phyloP scores from a whole-genome alignment of 2,797 vertebrate species.

The Brachyalestes nurse region DNA sequence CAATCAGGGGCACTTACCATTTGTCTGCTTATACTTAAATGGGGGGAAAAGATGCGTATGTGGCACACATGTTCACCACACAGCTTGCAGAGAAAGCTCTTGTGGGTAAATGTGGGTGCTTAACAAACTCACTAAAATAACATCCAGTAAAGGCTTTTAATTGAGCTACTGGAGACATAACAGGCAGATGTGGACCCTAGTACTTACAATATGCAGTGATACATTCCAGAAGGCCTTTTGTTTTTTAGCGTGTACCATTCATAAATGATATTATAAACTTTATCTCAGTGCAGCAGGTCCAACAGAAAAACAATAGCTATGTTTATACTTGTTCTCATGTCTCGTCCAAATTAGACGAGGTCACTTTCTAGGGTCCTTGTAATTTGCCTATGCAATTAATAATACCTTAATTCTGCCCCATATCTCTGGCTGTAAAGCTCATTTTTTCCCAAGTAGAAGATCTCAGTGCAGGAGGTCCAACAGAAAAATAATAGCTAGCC shows the following conservation, averaged over 20 bases:
- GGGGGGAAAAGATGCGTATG: slow-evolving; percentile 67
- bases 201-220: not conserved
- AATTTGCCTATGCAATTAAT: slow-evolving; percentile 84
- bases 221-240: not conserved
- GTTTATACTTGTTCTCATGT: slow-evolving; percentile 68
- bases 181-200: not conserved
- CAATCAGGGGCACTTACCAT: slow-evolving; percentile 63
- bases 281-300: not conserved
- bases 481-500: too few relatives aligned
- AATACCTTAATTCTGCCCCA: slow-evolving; percentile 75
- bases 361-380: slow-evolving; percentile 82
- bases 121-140: slow-evolving; percentile 61
- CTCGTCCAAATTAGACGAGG: slow-evolving; percentile 80
- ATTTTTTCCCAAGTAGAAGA: slow-evolving; percentile 73
- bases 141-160: slow-evolving; percentile 73
- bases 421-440: slow-evolving; percentile 74
- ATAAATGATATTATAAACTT: not conserved
- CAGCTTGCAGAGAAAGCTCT: slow-evolving; percentile 62
- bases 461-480: too few relatives aligned
- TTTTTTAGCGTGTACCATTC: not conserved
- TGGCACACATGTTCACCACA: slow-evolving; percentile 70
- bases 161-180: slow-evolving; percentile 14
- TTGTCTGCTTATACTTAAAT: slow-evolving; percentile 62
- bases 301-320: slow-evolving; percentile 1
- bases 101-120: slow-evolving; percentile 61